Base-by-base conservation (phyloP, 2,888 invertebrate genomes). In the Plagiodera versicolora region DNA sequence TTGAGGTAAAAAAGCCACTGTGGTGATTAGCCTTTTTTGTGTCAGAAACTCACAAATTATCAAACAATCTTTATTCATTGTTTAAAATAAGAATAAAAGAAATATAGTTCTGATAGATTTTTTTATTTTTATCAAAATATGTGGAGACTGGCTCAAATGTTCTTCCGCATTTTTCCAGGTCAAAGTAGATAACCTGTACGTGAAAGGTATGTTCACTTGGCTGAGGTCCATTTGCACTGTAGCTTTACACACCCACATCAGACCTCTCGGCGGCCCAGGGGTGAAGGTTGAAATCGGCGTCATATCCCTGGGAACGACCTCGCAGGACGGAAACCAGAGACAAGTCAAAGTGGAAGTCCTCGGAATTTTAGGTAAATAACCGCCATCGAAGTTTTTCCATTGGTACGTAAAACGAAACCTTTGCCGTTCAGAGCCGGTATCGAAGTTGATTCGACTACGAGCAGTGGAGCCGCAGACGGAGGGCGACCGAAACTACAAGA, bases 281-380 rank as follows among this genome's bases (percentile, higher is more conserved):
- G 86, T 86, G 75, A 86, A 85, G 74, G 87, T 92, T 0, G 91
- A 92, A 80, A 86, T 84, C 6, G 94, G 94, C 5, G 92, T 95
- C 0, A 94, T 94, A 67, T 94, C 93, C 1, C 81, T 94, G 54
- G 94, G 94, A 0, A 94, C 94, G 0, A 92, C 93, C 0, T 90
- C 92, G 1, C 91, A 92, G 73, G 85, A 86, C 73, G 86, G 86
- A 49, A 81, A 83, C 68, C 81, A 83, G 59, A 71, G 80, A 45
- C 89, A 91, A 80, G 92, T 93, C 0, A 93, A 93, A 77, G 92
- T 94, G 0, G 94, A 94, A 79, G 93, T 95, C 5, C 81, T 95
- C 48, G 94, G 94, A 0, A 89, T 93, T 1, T 80, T 92, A 63
- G 93, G 39, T 39, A 39, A 39, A n/a, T 2, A 39, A n/a, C n/a